Evolutionary conservation across 2,888 invertebrate genomes (phyloP).

Genomic region (Morpho helenor): DNA sequence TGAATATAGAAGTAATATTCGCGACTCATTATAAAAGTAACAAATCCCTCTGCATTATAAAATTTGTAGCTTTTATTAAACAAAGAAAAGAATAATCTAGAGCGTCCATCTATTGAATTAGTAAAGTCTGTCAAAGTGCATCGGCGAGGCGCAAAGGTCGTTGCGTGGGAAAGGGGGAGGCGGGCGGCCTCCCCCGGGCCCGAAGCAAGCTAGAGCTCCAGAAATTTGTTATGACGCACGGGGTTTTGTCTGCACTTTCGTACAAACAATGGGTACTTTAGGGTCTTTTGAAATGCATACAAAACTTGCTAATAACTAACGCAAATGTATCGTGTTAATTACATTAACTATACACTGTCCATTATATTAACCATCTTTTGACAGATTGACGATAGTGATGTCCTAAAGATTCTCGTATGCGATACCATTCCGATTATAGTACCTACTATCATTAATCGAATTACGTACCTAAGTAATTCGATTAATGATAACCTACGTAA

Average conservation of each 20-base stretch:
- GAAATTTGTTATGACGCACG: slow-evolving; percentile 78
- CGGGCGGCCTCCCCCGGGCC: slow-evolving; percentile 45
- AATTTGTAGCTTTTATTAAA: slow-evolving; percentile 22
- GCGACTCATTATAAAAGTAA: not conserved
- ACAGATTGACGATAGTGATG: too few relatives aligned
- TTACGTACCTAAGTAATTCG: too few relatives aligned
- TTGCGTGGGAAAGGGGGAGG: slow-evolving; percentile 72
- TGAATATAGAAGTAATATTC: not conserved
- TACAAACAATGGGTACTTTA: slow-evolving; percentile 34
- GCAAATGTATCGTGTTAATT: slow-evolving; percentile 7
- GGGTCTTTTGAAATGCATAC: slow-evolving; percentile 20
- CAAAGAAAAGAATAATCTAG: slow-evolving; percentile 36
- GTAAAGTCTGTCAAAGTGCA: slow-evolving; percentile 78
- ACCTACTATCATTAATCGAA: too few relatives aligned
- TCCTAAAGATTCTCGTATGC: too few relatives aligned
- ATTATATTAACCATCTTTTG: too few relatives aligned
- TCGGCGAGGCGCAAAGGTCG: slow-evolving; percentile 77
- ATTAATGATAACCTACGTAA: too few relatives aligned
- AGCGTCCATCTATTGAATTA: slow-evolving; percentile 77
- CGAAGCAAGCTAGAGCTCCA: slow-evolving; percentile 66
- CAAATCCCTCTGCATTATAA: slow-evolving; percentile 3
- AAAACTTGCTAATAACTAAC: slow-evolving; percentile 11
- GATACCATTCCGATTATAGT: too few relatives aligned
- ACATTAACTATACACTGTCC: too few relatives aligned
- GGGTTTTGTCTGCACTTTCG: slow-evolving; percentile 57